Evolutionary conservation across 2,888 invertebrate species (phyloP), one percentile per base, ranked within the genome.

Genomic region (Caradrina clavipalpis): DNA sequence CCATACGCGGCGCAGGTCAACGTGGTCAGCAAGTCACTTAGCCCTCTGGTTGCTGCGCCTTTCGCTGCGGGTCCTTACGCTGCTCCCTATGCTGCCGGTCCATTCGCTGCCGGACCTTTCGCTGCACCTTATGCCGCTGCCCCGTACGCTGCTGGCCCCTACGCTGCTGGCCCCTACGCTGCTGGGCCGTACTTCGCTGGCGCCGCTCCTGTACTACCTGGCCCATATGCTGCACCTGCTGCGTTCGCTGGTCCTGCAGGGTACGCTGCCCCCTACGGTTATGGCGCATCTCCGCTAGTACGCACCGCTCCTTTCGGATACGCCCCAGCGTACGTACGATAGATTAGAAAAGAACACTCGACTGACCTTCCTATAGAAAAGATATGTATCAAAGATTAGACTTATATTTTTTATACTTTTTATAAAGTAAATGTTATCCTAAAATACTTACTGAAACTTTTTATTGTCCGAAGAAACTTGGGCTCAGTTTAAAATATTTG

Each of bases 1-100:
- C 97, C 97, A 2, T 97, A 96, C 81, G 97, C 97, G 2, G 96
- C 97, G 3, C 97, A 97, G 89, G 91, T 97, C 69, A 97, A 94
- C 89, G 94, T 97, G 13, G 95, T 96, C 74, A 96, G 92, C 73
- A 94, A 92, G 82, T 93, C 94, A 47, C 82, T 95, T 1, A 94
- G 90, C 55, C 91, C 94, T 31, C 76, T 92, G n/a, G 82, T 95
- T 22, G 95, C 96, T 63, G 92, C 91, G 1, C 89, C 91, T 4
- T 19, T 75, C 7, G 83, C 81, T 11, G 75, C 83, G 0, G 78
- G 90, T 7, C 75, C 83, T 15, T 80, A 62, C 4, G 80, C 82
- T 6, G 86, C 86, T 0, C 86, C 88, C 1, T 89, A 82, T 59
- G 88, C 89, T n/a, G 88, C 89, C 31, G 81, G 86, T 0, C 84